Conservation (phyloP, 1,140 invertebrate species). For the Forficula auricularia region DNA sequence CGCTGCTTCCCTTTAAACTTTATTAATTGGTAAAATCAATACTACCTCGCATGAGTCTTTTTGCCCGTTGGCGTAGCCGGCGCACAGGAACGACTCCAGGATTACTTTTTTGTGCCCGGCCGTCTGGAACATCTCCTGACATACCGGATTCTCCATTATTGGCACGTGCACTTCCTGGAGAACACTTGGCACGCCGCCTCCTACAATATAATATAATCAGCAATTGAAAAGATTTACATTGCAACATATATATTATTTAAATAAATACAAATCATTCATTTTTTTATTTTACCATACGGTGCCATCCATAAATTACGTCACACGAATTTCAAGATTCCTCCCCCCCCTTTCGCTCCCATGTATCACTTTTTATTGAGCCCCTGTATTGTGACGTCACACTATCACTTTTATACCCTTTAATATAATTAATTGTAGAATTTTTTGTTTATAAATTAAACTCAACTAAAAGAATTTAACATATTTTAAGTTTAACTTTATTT, state of each 20-base stretch:
- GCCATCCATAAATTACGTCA: too few relatives aligned
- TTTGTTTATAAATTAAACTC: too few relatives aligned
- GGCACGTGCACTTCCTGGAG: constrained; percentile 84
- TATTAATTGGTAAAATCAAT: too few relatives aligned
- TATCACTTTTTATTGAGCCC: too few relatives aligned
- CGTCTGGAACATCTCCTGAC: constrained; percentile 84
- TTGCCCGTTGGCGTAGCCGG: constrained; percentile 78
- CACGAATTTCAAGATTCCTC: too few relatives aligned
- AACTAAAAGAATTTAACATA: too few relatives aligned
- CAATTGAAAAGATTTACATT: constrained; percentile 1
- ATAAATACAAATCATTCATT: background rate
- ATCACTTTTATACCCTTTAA: too few relatives aligned
- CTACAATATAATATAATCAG: too few relatives aligned
- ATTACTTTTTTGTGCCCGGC: constrained; percentile 77
- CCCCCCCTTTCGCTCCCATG: too few relatives aligned
- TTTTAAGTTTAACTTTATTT: too few relatives aligned
- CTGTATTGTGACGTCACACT: too few relatives aligned
- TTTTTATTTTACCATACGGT: background rate
- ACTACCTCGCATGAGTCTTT: constrained; percentile 85
- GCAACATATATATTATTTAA: background rate
- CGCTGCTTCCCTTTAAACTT: background rate
- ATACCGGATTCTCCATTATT: constrained; percentile 75
- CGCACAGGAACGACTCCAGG: constrained; percentile 77
- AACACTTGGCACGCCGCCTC: constrained; percentile 70
- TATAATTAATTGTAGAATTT: too few relatives aligned